These are phyloP conservation scores for Catostomus latipinnis DNA, from an alignment of 2,797 vertebrate species.

Conservation along the genomic window DNA sequence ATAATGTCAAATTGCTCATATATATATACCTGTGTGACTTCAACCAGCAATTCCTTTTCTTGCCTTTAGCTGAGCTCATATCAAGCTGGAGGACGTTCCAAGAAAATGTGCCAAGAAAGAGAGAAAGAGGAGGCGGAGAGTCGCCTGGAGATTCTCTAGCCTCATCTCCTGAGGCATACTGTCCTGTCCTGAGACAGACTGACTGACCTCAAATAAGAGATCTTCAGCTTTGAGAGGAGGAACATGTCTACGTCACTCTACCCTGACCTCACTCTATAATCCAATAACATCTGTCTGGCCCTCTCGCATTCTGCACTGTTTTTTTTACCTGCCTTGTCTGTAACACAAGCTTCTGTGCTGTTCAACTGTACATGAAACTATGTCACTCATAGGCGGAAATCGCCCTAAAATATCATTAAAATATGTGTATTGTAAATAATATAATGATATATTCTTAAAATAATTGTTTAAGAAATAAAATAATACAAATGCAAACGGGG, in stretches of 20 bases:
- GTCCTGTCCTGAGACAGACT: constrained; percentile 6
- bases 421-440: no score
- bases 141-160: constrained; percentile 19
- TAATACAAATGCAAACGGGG: no score
- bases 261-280: constrained; percentile 56
- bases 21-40: constrained; percentile 84
- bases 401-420: no score
- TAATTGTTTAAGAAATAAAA: no score
- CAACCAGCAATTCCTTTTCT: constrained; percentile 79
- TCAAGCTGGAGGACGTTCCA: constrained; percentile 63
- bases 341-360: constrained; percentile 8
- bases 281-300: constrained; percentile 56
- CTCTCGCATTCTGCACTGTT: constrained; percentile 13
- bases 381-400: not conserved
- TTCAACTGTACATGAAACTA: not conserved
- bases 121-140: constrained; percentile 66
- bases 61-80: constrained; percentile 69
- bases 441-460: no score
- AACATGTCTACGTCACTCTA: constrained; percentile 48
- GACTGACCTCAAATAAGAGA: constrained; percentile 15
- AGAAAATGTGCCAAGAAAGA: constrained; percentile 68
- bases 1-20: not conserved
- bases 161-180: constrained; percentile 9
- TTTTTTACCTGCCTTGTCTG: not conserved
- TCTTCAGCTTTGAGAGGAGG: constrained; percentile 42